These are phyloP conservation scores for Cydia pomonella DNA, from an alignment of 1,140 invertebrate species.

Conservation along the genomic window DNA sequence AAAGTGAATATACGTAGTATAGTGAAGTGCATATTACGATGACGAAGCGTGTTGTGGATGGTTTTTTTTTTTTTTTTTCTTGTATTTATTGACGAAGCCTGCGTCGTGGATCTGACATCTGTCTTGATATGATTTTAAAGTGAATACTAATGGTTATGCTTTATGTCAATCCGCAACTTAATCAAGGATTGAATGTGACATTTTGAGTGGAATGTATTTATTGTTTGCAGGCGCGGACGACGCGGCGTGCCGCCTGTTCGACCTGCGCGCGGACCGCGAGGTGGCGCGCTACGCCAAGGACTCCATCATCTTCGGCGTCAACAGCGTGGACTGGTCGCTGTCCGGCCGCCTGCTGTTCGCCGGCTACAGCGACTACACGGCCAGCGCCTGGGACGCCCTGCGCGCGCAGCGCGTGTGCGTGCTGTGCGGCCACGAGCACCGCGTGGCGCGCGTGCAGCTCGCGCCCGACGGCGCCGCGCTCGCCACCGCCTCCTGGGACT, in stretches of 20 bases:
- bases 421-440: conserved; percentile 98
- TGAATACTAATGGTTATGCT: too few relatives aligned
- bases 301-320: conserved; percentile 99
- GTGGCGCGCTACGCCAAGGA: conserved; percentile 98
- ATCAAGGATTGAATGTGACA: too few relatives aligned
- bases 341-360: conserved; percentile 98
- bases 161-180: too few relatives aligned
- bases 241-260: conserved; percentile 98
- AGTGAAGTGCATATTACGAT: too few relatives aligned
- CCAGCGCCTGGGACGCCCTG: conserved; percentile 99
- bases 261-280: conserved; percentile 98
- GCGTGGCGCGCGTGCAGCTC: conserved; percentile 92
- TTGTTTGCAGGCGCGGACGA: conserved; percentile 95
- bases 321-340: conserved; percentile 98
- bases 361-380: conserved; percentile 99
- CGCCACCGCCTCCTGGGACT: conserved; percentile 99
- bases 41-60: too few relatives aligned
- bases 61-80: too few relatives aligned
- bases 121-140: too few relatives aligned
- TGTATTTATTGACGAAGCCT: too few relatives aligned
- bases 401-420: conserved; percentile 95
- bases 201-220: too few relatives aligned
- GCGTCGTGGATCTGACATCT: too few relatives aligned
- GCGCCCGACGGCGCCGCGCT: conserved; percentile 99
- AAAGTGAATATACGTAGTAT: too few relatives aligned